These are phyloP conservation scores for Promerops cafer DNA, from an alignment of 2,113 vertebrate species.

Conservation along the genomic window DNA sequence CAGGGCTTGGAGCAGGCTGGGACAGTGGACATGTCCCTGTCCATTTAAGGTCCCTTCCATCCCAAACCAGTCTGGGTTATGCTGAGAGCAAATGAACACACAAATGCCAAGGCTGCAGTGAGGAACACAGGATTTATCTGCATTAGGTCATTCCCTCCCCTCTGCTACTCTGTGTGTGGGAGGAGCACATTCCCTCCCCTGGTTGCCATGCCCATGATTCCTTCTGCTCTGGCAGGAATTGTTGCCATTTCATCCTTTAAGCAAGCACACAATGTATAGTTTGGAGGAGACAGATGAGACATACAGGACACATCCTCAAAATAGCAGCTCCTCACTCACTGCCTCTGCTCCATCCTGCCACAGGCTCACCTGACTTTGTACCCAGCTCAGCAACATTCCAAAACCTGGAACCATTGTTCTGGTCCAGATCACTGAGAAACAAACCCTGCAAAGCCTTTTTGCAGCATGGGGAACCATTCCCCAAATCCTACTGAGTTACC, in stretches of 20 bases:
- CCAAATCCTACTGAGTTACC: background rate
- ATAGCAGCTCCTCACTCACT: background rate
- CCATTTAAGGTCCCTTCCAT: background rate
- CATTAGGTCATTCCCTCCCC: conserved; percentile 2
- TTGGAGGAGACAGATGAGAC: background rate
- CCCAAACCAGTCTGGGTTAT: fast-evolving
- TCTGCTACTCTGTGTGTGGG: background rate
- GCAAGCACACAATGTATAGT: background rate
- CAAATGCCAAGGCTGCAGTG: background rate
- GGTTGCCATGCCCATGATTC: background rate
- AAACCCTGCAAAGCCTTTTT: background rate
- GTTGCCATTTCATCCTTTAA: conserved; percentile 10
- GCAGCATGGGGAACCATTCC: background rate
- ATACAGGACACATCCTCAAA: background rate
- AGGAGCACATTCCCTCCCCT: background rate
- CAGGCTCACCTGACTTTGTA: background rate
- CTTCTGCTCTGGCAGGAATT: conserved; percentile 11
- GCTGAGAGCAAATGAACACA: background rate
- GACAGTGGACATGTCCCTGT: background rate
- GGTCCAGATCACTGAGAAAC: background rate
- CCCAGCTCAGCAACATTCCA: background rate
- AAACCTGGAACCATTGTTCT: background rate
- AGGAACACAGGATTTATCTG: background rate
- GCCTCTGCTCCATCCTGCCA: background rate
- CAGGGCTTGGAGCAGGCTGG: background rate